These are phyloP conservation scores for Cantharis nigra DNA, from an alignment of 2,888 invertebrate species.

Conservation along the genomic window DNA sequence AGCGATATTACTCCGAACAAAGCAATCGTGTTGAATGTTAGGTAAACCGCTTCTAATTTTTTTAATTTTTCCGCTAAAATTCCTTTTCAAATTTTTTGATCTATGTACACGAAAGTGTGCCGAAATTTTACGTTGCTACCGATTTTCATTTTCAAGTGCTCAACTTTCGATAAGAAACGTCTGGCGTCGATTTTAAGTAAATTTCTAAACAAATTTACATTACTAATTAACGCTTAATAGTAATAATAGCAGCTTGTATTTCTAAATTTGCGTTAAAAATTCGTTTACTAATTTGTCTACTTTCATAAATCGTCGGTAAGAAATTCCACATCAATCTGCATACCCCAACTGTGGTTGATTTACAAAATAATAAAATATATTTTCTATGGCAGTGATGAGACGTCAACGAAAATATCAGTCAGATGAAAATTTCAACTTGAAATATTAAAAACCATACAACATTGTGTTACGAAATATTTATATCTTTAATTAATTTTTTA, in stretches of 20 bases:
- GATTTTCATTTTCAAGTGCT: not conserved
- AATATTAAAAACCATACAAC: not conserved
- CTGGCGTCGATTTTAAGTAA: not conserved
- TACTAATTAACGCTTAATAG: not conserved
- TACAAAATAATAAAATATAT: not conserved
- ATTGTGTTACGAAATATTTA: not conserved
- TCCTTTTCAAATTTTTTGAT: not conserved
- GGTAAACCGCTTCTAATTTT: not conserved
- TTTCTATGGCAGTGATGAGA: not conserved
- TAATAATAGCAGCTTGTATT: not conserved
- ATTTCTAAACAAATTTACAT: not conserved
- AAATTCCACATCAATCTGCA: not conserved
- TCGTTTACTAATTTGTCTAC: not conserved
- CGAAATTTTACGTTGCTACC: not conserved
- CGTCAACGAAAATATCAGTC: not conserved
- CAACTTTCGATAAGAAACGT: not conserved
- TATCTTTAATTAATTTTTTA: not conserved
- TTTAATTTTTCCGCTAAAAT: not conserved
- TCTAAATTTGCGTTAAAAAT: not conserved
- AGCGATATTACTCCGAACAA: not conserved
- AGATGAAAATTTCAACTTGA: not conserved
- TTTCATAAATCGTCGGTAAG: not conserved
- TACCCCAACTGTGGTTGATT: not conserved
- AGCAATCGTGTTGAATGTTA: not conserved
- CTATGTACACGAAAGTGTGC: not conserved